Evolutionary conservation across 2,797 vertebrate species (phyloP).

Genomic region (Labeo calbasu): DNA sequence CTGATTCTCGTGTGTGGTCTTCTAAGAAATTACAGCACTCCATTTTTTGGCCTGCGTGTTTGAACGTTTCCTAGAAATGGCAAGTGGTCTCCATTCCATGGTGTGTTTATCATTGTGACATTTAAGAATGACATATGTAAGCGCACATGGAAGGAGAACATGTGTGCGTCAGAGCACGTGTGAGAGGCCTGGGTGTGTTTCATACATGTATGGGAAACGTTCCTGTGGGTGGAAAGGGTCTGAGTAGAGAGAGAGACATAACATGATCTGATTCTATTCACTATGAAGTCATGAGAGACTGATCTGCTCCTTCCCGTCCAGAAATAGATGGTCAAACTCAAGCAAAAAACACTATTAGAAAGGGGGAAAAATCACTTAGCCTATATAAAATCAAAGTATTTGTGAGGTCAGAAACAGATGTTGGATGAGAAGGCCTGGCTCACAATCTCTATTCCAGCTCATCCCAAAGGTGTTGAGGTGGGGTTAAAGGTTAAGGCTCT

Average conservation of each 20-base stretch:
- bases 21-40: background rate
- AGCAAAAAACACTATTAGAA: background rate
- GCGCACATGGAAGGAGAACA: constrained; percentile 18
- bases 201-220: constrained; percentile 21
- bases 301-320: constrained; percentile 17
- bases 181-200: background rate
- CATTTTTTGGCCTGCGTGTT: background rate
- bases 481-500: background rate
- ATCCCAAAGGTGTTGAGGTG: background rate
- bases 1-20: background rate
- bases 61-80: background rate
- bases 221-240: background rate
- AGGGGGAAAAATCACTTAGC: background rate
- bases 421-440: background rate
- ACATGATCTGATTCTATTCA: constrained; percentile 28
- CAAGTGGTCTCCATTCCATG: background rate
- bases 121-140: constrained; percentile 11
- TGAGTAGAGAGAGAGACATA: background rate
- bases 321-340: background rate
- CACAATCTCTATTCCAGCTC: background rate
- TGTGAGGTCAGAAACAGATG: too few species aligned
- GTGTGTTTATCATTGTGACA: constrained; percentile 36
- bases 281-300: constrained; percentile 34
- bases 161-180: constrained; percentile 32
- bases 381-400: too few species aligned